phyloP scores from a whole-genome alignment of 1,140 invertebrate species.

The Brachionus rotundiformis region DNA sequence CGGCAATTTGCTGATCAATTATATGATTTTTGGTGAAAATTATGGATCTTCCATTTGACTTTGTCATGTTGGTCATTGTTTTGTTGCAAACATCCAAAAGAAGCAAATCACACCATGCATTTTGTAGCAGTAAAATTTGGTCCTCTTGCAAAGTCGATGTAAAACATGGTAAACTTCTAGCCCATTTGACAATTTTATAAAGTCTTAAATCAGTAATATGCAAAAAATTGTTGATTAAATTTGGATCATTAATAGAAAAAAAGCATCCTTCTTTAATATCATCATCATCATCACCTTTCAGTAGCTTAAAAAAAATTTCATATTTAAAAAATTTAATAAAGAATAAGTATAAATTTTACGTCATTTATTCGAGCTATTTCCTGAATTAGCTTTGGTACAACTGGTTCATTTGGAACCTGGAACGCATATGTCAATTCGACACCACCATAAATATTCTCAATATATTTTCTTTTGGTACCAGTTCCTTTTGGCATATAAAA shows the following conservation, averaged over 20 bases:
- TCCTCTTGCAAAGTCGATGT: conserved; percentile 74
- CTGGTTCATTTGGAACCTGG: conserved; percentile 52
- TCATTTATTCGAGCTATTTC: conserved; percentile 51
- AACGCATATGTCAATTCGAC: conserved; percentile 51
- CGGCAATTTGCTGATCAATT: conserved; percentile 72
- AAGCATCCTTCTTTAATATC: conserved; percentile 54
- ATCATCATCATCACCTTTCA: conserved; percentile 61
- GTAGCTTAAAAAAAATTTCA: conserved; percentile 55
- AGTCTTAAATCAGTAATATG: conserved; percentile 83
- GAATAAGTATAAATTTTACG: background rate
- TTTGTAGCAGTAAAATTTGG: conserved; percentile 91
- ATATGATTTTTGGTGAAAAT: conserved; percentile 67
- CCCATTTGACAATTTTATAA: conserved; percentile 98
- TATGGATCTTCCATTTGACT: conserved; percentile 73
- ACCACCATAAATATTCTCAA: conserved; percentile 48
- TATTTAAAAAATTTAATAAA: background rate
- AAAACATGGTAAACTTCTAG: conserved; percentile 91
- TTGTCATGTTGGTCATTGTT: conserved; percentile 75
- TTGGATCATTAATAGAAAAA: conserved; percentile 51
- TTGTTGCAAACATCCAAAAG: conserved; percentile 70
- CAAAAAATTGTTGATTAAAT: conserved; percentile 58
- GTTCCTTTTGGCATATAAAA: conserved; percentile 53
- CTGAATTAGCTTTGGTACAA: conserved; percentile 13
- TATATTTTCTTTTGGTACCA: conserved; percentile 54
- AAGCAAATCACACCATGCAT: conserved; percentile 93